phyloP scores from a whole-genome alignment of 2,888 invertebrate species.

The Hypomecis punctinalis region DNA sequence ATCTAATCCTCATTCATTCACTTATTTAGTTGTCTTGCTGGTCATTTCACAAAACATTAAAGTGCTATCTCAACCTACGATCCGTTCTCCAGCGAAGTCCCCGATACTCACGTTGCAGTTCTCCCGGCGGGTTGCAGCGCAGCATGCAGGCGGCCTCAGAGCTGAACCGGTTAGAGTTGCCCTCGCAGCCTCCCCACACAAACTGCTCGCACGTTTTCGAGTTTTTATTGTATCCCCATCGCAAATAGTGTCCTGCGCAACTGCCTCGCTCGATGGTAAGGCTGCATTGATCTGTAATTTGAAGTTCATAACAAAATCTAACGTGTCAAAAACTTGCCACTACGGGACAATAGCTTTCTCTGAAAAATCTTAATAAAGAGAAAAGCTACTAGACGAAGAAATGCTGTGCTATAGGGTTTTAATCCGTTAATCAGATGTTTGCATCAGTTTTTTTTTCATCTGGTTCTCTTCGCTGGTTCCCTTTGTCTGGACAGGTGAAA shows the following conservation, averaged over 20 bases:
- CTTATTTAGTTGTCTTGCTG: too few relatives aligned
- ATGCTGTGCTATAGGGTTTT: too few relatives aligned
- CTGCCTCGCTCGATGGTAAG: conserved; percentile 90
- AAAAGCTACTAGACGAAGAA: too few relatives aligned
- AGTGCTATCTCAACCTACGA: not conserved
- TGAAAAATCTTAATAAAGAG: too few relatives aligned
- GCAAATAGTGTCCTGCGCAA: conserved; percentile 90
- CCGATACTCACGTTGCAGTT: conserved; percentile 87
- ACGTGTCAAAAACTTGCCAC: too few relatives aligned
- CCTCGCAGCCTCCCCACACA: conserved; percentile 94
- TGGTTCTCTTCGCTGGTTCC: too few relatives aligned
- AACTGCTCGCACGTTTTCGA: conserved; percentile 89
- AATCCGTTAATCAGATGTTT: too few relatives aligned
- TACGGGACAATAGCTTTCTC: too few relatives aligned
- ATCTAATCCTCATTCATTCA: too few relatives aligned
- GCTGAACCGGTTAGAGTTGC: conserved; percentile 93
- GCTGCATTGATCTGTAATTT: conserved; percentile 88
- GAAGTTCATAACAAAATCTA: not conserved
- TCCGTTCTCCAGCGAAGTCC: not conserved
- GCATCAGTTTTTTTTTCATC: too few relatives aligned
- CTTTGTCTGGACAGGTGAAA: too few relatives aligned
- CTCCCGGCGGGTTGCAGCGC: conserved; percentile 90
- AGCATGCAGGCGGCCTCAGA: conserved; percentile 92
- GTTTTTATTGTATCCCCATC: conserved; percentile 91
- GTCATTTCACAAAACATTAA: too few relatives aligned